phyloP scores from a whole-genome alignment of 64 coral and sea anemone species.

The Actinia equina region DNA sequence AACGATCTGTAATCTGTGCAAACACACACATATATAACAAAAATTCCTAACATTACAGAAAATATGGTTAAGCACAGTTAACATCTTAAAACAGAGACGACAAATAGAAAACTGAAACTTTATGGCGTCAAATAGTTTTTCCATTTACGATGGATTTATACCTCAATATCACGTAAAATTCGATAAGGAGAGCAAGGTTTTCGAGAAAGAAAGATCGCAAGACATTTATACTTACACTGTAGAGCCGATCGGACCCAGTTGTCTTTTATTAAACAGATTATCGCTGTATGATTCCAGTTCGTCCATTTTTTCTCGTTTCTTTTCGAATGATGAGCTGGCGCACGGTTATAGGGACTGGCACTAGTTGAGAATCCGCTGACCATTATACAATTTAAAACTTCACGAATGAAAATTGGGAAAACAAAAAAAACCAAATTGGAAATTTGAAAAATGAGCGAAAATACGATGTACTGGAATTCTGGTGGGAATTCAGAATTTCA shows the following conservation, averaged over 20 bases:
- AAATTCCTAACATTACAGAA: too few relatives aligned
- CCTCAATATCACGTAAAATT: background rate
- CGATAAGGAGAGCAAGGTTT: background rate
- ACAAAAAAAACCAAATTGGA: background rate
- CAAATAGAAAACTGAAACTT: background rate
- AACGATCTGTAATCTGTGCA: background rate
- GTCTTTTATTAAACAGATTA: conserved; percentile 86
- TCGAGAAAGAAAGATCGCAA: background rate
- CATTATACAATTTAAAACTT: background rate
- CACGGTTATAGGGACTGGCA: background rate
- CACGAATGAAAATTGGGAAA: too few relatives aligned
- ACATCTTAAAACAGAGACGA: background rate
- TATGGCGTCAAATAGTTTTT: background rate
- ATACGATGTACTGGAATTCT: too few relatives aligned
- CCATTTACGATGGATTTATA: background rate
- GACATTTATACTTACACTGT: conserved; percentile 52
- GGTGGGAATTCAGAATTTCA: too few relatives aligned
- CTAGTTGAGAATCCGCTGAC: conserved; percentile 5
- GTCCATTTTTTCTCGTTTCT: conserved; percentile 53
- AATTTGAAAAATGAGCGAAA: too few relatives aligned
- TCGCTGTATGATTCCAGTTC: conserved; percentile 83
- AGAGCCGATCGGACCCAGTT: conserved; percentile 79
- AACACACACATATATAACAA: background rate
- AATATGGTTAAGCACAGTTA: too few relatives aligned
- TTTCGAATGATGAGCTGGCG: conserved; percentile 87